These are phyloP conservation scores for Schizopygopsis pylzovi DNA, from an alignment of 2,797 vertebrate species.

Conservation along the genomic window DNA sequence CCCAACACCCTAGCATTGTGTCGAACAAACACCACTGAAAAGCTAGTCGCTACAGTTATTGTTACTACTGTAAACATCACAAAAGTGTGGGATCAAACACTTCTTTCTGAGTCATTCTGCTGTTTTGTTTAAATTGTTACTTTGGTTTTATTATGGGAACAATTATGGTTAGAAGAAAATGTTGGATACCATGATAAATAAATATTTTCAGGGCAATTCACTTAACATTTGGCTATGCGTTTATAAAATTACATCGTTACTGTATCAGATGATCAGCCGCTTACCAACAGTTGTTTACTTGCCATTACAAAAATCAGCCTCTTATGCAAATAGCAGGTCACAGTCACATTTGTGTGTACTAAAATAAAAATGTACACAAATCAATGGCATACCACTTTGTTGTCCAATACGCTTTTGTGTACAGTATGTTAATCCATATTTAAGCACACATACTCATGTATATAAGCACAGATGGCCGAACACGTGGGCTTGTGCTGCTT, in stretches of 20 bases:
- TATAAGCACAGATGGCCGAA: conserved; percentile 41
- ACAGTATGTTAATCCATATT: conserved; percentile 50
- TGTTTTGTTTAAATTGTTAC: background rate
- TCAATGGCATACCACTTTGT: background rate
- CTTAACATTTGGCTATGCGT: background rate
- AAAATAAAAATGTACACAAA: background rate
- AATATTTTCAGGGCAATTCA: background rate
- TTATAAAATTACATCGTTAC: background rate
- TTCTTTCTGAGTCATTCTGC: conserved; percentile 2
- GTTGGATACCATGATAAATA: background rate
- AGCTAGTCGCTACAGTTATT: background rate
- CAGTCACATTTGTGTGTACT: background rate
- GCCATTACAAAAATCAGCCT: background rate
- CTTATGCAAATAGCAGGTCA: conserved; percentile 17
- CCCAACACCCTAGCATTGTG: background rate
- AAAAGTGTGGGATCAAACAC: background rate
- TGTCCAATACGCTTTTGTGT: background rate
- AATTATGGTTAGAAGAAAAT: background rate
- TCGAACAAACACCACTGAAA: background rate
- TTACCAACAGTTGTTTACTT: conserved; percentile 6
- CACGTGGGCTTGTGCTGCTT: background rate
- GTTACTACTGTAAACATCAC: background rate
- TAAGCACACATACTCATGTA: conserved; percentile 52
- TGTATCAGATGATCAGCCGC: background rate
- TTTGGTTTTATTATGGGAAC: background rate